A percentile compares a stretch with the other conserved stretches of the same genome.
These are phyloP conservation scores for Lethrus apterus DNA, from an alignment of 1,140 invertebrate genomes.

Conservation along the genomic window DNA sequence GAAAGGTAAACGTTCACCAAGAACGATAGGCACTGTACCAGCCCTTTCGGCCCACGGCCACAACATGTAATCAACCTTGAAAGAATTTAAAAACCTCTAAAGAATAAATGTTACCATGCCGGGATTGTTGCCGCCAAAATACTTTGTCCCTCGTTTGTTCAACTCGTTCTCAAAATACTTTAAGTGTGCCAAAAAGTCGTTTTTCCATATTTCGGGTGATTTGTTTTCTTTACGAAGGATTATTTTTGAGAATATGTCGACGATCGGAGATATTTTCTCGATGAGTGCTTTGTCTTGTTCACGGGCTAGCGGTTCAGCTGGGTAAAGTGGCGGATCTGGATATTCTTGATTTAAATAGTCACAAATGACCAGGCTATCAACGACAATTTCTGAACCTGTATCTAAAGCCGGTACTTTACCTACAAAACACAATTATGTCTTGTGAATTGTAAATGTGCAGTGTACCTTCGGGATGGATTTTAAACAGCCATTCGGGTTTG, in stretches of 20 bases:
- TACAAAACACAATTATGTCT: constrained; percentile 13
- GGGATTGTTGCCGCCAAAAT: constrained; percentile 60
- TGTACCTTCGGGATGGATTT: constrained; percentile 49
- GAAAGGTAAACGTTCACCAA: constrained; percentile 49
- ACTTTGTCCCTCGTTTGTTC: constrained; percentile 51
- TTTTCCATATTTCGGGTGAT: constrained; percentile 27
- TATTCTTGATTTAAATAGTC: constrained; percentile 82
- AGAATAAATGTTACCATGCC: constrained; percentile 51
- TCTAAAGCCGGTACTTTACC: constrained; percentile 74
- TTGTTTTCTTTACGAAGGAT: constrained; percentile 25
- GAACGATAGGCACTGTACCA: constrained; percentile 46
- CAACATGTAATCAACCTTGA: constrained; percentile 70
- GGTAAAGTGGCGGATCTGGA: constrained; percentile 58
- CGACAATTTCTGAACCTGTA: constrained; percentile 56
- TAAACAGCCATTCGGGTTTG: constrained; percentile 78
- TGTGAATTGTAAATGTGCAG: background rate
- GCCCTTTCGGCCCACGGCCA: constrained; percentile 82
- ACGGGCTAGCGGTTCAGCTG: constrained; percentile 63
- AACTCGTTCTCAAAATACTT: constrained; percentile 63
- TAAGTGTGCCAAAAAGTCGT: constrained; percentile 44
- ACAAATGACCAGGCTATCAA: constrained; percentile 73
- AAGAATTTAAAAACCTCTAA: constrained; percentile 4
- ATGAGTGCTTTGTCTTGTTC: constrained; percentile 72
- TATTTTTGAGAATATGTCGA: constrained; percentile 26
- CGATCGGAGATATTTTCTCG: constrained; percentile 51